Base-by-base conservation (phyloP, 1,140 invertebrate species). In the Berghia stephanieae region DNA sequence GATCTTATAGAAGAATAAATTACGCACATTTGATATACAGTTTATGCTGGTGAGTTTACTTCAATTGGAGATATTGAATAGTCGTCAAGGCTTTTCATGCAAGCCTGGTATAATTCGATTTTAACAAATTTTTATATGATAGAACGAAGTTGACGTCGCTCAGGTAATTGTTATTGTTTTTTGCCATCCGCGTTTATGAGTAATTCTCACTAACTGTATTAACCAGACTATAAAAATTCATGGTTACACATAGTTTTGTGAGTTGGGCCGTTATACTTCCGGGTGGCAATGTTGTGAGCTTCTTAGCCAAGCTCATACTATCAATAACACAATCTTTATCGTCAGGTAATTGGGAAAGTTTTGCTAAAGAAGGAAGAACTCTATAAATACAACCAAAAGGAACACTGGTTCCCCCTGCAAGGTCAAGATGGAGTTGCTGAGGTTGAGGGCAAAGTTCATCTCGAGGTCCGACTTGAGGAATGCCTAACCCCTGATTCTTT, bases 331-430 rank as follows among this genome's bases (percentile, higher is more conserved):
- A 8, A 27, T 57, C 18, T 49, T 77, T 18, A 21, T n/a, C 27
- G 10, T 63, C 27, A 83, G 84, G 93, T 95, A 46, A 91, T 96
- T 80, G 95, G 96, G 21, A 96, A 96, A 90, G 95, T 96, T 76
- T 94, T 95, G 42, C 94, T 97, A 84, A 94, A 94, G 86, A 92
- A 94, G 77, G 94, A 96, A 88, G 94, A 96, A 84, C 89, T 97
- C 71, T 93, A 94, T 80, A 93, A 92, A 71, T 96, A 96, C 90
- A 94, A 96, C 89, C 94, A 94, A 80, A 96, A 95, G 85, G 96
- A 97, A 86, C 94, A 96, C 86, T 97, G 96, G 96, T 96, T 97
- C 87, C 93, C 94, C 34, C 91, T 97, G 82, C 68, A 81, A 40
- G 91, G 93, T 79, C 94, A 96, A 40, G 95, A 96, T 89, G 93